These are phyloP conservation scores for Phasia obesa DNA, from an alignment of 2,888 invertebrate species.

Conservation along the genomic window DNA sequence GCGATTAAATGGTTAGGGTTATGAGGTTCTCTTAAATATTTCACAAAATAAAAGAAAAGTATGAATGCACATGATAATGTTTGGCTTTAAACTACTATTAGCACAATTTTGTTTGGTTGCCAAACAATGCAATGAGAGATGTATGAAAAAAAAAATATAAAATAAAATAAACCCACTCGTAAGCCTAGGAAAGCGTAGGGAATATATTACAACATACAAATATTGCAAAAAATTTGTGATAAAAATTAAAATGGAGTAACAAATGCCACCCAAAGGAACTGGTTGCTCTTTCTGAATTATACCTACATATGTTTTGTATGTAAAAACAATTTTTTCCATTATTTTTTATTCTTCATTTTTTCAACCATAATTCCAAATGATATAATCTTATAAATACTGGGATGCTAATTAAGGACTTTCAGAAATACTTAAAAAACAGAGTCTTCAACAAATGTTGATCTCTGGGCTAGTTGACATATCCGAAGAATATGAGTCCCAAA, in stretches of 20 bases:
- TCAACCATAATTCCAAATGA: too few relatives aligned
- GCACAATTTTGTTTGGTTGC: slow-evolving; percentile 20
- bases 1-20: background rate
- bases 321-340: too few relatives aligned
- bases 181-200: background rate
- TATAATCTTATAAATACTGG: too few relatives aligned
- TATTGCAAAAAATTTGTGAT: background rate
- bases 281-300: too few relatives aligned
- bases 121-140: slow-evolving; percentile 35
- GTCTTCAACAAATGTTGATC: too few relatives aligned
- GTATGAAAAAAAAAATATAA: slow-evolving; percentile 4
- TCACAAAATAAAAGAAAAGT: background rate
- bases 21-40: background rate
- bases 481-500: too few relatives aligned
- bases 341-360: too few relatives aligned
- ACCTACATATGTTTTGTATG: too few relatives aligned
- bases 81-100: slow-evolving; percentile 40
- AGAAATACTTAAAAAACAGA: too few relatives aligned
- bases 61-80: background rate
- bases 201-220: slow-evolving; percentile 3
- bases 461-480: too few relatives aligned
- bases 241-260: background rate
- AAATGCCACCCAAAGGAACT: background rate
- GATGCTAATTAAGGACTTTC: too few relatives aligned
- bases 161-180: background rate